Percentiles rank a stretch among this genome's conserved stretches.
phyloP scores from a whole-genome alignment of 1,140 invertebrate genomes.

The Papilio glaucus region DNA sequence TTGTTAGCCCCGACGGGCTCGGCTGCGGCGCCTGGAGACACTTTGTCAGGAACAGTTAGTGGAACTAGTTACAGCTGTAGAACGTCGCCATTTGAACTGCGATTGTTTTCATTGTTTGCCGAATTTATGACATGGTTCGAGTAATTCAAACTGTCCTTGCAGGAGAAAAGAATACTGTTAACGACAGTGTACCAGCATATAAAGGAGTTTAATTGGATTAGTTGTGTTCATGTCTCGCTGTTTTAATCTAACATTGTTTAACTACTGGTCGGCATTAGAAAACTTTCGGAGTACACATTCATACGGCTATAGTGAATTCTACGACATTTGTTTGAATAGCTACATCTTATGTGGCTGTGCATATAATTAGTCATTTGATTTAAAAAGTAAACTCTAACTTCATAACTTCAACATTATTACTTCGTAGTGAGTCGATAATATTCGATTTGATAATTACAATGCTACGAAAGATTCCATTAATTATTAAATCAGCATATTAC shows the following conservation, averaged over 20 bases:
- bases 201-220: neutral
- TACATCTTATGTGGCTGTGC: too few relatives aligned
- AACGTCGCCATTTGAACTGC: conserved; percentile 1
- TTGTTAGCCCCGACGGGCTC: neutral
- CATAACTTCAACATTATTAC: neutral
- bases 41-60: neutral
- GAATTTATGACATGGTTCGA: conserved; percentile 4
- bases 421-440: too few relatives aligned
- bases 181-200: neutral
- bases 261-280: too few relatives aligned
- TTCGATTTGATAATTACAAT: too few relatives aligned
- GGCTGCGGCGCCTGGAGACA: neutral
- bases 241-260: too few relatives aligned
- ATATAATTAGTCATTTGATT: neutral
- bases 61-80: conserved; percentile 10
- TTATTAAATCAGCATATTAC: too few relatives aligned
- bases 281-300: too few relatives aligned
- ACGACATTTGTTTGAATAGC: too few relatives aligned
- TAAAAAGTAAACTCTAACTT: neutral
- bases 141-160: neutral
- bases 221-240: too few relatives aligned
- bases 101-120: conserved; percentile 10
- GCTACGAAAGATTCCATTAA: too few relatives aligned
- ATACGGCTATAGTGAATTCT: too few relatives aligned
- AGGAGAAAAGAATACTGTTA: neutral